Conservation (phyloP, 2,888 invertebrate genomes). For the Orchesella flavescens region DNA sequence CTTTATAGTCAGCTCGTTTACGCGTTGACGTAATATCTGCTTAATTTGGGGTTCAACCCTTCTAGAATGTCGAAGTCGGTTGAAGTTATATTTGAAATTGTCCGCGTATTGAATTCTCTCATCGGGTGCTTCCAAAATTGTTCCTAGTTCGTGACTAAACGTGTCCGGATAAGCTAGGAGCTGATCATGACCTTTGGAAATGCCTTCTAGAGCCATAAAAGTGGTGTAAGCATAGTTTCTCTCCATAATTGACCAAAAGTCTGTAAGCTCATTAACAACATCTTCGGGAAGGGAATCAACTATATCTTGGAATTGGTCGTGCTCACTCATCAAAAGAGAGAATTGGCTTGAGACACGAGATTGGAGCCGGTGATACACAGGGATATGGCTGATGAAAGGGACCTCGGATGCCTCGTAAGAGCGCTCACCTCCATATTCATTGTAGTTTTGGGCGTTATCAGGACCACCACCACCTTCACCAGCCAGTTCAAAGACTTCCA, state of each 20-base stretch:
- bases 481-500: too few species aligned
- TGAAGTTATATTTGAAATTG: slow-evolving; percentile 7
- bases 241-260: slow-evolving; percentile 33
- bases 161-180: neutral
- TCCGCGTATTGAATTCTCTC: neutral
- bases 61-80: neutral
- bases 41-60: neutral
- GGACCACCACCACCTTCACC: too few species aligned
- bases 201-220: neutral
- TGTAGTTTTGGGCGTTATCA: too few species aligned
- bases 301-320: neutral
- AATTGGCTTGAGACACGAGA: too few species aligned
- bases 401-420: too few species aligned
- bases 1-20: slow-evolving; percentile 10
- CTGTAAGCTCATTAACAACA: neutral
- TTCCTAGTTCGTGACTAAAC: neutral
- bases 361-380: too few species aligned
- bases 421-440: too few species aligned
- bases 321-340: neutral
- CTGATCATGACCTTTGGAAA: slow-evolving; percentile 8
- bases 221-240: neutral
- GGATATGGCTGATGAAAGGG: too few species aligned
- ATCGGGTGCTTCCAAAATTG: slow-evolving; percentile 15
- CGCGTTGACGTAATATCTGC: neutral
- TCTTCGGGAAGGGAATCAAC: slow-evolving; percentile 19